Conservation (phyloP, 2,113 vertebrate species). For the Zingel zingel region DNA sequence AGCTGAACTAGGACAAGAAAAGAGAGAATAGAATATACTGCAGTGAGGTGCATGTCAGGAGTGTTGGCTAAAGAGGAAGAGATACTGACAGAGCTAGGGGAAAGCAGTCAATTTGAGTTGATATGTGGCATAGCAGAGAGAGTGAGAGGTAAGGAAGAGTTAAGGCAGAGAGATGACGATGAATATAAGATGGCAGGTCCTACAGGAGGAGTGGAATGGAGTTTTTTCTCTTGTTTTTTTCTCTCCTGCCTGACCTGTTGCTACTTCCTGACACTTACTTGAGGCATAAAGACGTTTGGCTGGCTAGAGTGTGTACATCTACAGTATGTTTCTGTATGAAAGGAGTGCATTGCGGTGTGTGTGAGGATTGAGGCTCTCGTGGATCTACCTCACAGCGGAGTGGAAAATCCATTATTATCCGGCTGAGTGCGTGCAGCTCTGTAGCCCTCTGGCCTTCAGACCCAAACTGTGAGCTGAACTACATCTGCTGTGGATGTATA, state of each 20-base stretch:
- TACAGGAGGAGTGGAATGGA: constrained; percentile 41
- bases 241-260: constrained; percentile 49
- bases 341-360: background rate
- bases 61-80: constrained; percentile 56
- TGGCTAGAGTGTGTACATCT: background rate
- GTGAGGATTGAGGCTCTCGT: background rate
- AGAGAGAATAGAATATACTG: constrained; percentile 34
- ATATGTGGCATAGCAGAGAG: constrained; percentile 52
- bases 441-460: constrained; percentile 40
- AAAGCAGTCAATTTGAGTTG: constrained; percentile 60
- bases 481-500: constrained; percentile 20
- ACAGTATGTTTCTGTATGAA: constrained; percentile 3
- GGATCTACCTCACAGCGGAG: constrained; percentile 26
- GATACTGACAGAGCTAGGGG: constrained; percentile 58
- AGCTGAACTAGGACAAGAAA: constrained; percentile 8
- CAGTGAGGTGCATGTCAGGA: constrained; percentile 26
- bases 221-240: constrained; percentile 40
- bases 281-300: constrained; percentile 12
- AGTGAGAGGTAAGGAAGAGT: constrained; percentile 33
- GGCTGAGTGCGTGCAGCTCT: constrained; percentile 26
- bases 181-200: background rate
- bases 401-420: constrained; percentile 54
- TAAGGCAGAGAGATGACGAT: constrained; percentile 18
- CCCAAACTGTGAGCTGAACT: constrained; percentile 23
- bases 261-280: constrained; percentile 9